Percentiles rank a stretch among this genome's conserved stretches.
These are phyloP conservation scores for Nyctereutes procyonoides DNA, from an alignment of 2,113 vertebrate species.

Conservation along the genomic window DNA sequence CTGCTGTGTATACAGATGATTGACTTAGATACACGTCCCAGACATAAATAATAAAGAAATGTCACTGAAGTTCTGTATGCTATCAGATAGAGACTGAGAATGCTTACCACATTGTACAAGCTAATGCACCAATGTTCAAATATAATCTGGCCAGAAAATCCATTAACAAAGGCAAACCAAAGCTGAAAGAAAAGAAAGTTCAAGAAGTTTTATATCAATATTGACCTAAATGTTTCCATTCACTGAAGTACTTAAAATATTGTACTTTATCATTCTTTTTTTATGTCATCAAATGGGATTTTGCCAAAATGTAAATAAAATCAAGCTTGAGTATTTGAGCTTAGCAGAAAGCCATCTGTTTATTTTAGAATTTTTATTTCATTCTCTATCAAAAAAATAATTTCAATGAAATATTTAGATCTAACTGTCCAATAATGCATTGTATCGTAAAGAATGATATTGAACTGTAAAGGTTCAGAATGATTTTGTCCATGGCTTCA, in stretches of 20 bases:
- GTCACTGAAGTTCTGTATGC: neutral
- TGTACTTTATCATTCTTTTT: neutral
- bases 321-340: neutral
- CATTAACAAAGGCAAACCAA: conserved; percentile 97
- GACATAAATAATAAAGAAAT: conserved; percentile 55
- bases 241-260: neutral
- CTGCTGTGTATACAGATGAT: neutral
- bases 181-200: conserved; percentile 88
- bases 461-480: neutral
- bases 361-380: neutral
- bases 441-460: neutral
- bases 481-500: neutral
- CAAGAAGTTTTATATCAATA: conserved; percentile 79
- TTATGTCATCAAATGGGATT: neutral
- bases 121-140: conserved; percentile 98
- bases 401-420: neutral
- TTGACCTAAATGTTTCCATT: conserved; percentile 41
- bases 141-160: conserved; percentile 97
- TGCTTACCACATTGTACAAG: conserved; percentile 97
- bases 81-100: neutral
- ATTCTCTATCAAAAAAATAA: neutral
- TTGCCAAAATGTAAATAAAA: neutral
- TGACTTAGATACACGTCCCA: conserved; percentile 52
- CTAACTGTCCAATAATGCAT: neutral
- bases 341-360: neutral